Evolutionary conservation across 2,797 vertebrate genomes (phyloP), one percentile per base, ranked within the genome.

Genomic region (Sebastes wilsoni): DNA sequence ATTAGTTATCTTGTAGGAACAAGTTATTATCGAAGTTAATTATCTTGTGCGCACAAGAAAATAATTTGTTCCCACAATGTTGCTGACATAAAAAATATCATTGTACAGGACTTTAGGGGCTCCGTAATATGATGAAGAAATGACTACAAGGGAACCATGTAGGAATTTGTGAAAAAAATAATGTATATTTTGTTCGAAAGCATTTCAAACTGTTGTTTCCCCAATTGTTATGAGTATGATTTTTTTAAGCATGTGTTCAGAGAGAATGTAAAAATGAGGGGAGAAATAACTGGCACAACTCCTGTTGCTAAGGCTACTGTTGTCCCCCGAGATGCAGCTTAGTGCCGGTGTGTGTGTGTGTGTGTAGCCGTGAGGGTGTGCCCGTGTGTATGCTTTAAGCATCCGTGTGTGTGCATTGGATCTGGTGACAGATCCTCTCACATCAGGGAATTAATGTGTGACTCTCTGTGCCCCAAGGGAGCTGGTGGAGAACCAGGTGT

Each of bases 241-340:
- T 52, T 65, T 42, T 75, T 27, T 30, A 55, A 81, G 49, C 20
- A 34, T 70, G 46, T 55, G 59, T 46, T 74, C 9, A 65, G 6
- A 67, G 59, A 49, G 66, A 64, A 38, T 23, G 30, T 16, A 56
- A 80, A 86, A 81, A 62, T 23, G 12, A 86, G 54, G 72, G 64
- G 56, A 70, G 32, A 64, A 84, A 77, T 42, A 81, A 74, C 65
- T 70, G 73, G 79, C 80, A 74, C 65, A 67, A 78, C 52, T 85
- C 79, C 75, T 81, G 90, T 94, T 94, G 91, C 91, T 89, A 90
- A 64, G 88, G 88, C 75, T 89, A 89, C 92, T 42, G 80, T 75
- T 87, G 55, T 83, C 90, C 84, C 78, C 78, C 9, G 73, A 87
- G 87, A 89, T 67, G 72, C 75, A 75, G 81, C 62, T 82, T 49